These are phyloP conservation scores for Vireo griseus DNA, from an alignment of 2,797 vertebrate genomes.

Conservation along the genomic window DNA sequence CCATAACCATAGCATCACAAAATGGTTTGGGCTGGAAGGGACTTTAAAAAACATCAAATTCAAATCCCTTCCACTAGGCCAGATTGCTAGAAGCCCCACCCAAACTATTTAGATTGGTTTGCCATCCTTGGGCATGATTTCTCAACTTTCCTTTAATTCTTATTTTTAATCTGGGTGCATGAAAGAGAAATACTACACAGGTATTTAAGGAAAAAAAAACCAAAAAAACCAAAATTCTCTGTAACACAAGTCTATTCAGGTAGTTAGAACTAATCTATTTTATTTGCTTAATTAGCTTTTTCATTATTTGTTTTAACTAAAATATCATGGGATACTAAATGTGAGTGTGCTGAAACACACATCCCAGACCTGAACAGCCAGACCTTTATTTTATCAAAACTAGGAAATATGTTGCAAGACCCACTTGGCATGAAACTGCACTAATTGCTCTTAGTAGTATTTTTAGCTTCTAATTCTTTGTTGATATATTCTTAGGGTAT, in stretches of 20 bases:
- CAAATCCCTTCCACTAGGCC: neutral
- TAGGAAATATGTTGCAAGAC: neutral
- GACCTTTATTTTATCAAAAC: neutral
- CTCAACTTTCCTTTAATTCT: neutral
- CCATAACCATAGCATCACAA: neutral
- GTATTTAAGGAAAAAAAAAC: neutral
- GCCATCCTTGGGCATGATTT: rapidly evolving
- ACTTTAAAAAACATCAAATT: neutral
- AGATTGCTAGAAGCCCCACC: neutral
- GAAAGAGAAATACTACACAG: rapidly evolving
- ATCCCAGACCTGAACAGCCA: neutral
- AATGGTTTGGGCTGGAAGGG: neutral
- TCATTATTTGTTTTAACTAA: neutral
- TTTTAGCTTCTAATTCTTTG: neutral
- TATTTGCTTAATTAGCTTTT: neutral
- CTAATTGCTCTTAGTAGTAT: neutral
- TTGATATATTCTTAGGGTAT: neutral
- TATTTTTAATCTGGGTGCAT: neutral
- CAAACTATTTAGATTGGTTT: neutral
- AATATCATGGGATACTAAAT: neutral
- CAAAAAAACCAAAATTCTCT: neutral
- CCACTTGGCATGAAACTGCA: neutral
- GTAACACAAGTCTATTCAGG: neutral
- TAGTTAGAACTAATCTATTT: neutral
- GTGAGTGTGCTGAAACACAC: neutral